A percentile compares a stretch with the other conserved stretches of the same genome.
phyloP scores from a whole-genome alignment of 1,140 invertebrate genomes.

The Drosophila aff. region DNA sequence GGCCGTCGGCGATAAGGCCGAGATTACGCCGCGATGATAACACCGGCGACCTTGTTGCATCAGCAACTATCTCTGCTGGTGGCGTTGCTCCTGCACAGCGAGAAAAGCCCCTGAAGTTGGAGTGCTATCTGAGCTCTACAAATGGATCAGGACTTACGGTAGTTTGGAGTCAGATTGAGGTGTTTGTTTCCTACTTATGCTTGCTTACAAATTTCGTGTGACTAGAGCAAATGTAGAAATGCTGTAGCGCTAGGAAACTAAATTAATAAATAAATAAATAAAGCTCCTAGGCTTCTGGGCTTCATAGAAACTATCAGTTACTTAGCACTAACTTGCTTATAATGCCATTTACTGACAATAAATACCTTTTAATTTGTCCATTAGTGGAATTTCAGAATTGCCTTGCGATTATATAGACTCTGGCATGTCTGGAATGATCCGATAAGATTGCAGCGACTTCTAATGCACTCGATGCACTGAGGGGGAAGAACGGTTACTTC shows the following conservation, averaged over 20 bases:
- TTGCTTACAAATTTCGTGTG: no score
- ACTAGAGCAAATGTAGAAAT: no score
- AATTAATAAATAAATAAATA: no score
- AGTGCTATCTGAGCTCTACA: not conserved
- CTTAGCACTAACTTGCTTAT: not conserved
- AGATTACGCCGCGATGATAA: slow-evolving; percentile 16
- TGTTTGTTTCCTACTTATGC: no score
- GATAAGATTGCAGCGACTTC: slow-evolving; percentile 17
- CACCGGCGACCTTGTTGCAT: slow-evolving; percentile 50
- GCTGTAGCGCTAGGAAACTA: no score
- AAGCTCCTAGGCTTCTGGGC: not conserved
- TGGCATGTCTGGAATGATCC: not conserved
- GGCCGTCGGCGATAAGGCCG: slow-evolving; percentile 18
- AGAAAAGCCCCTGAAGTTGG: not conserved
- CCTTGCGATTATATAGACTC: not conserved
- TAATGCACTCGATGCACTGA: not conserved
- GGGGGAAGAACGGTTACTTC: not conserved
- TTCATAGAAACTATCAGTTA: not conserved
- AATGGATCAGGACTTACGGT: no score
- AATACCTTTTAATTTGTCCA: slow-evolving; percentile 7
- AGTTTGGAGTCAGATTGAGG: no score
- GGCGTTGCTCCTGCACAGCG: slow-evolving; percentile 16
- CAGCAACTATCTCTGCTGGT: slow-evolving; percentile 25
- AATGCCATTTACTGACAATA: not conserved
- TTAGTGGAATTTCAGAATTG: slow-evolving; percentile 1